Evolutionary conservation across 2,113 vertebrate species (phyloP), one percentile per base, ranked within the genome.

Genomic region (Ceyx melanurus): DNA sequence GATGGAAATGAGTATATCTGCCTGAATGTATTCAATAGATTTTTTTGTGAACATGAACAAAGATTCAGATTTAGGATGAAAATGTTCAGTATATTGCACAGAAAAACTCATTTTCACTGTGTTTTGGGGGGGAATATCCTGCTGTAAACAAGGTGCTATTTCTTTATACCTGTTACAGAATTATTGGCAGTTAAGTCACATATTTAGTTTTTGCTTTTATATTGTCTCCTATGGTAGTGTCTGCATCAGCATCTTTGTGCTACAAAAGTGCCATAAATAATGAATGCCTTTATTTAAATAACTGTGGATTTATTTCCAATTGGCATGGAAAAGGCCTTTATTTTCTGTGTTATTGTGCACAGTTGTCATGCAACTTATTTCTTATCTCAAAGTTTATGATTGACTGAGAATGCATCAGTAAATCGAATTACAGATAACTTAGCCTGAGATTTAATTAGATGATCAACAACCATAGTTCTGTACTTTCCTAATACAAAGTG

Each of bases 231-330:
- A 53, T 68, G 68, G 51, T 65, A 74, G 35, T 33, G 21, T 81
- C 57, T 84, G 80, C 82, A 45, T 95, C 88, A 90, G 77, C 73
- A 86, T 45, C 76, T 88, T 75, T 84, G 65, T 73, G 35, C 72
- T 88, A 82, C 48, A 53, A 58, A 80, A 83, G 2, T 50, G 0
- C 33, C 31, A 75, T 95, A 93, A 94, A 95, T 96, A 92, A 94
- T 94, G 75, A 72, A 80, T 92, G 33, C 72, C 18, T 73, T 76
- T 86, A 88, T 89, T 90, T 94, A 81, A 94, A 94, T 73, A 95
- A 89, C 86, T 93, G 26, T 91, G 68, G 21, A 50, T 92, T 92
- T 86, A 79, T 95, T 96, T 87, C 61, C 75, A 81, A 43, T 79
- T 93, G 93, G 65, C 58, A 77, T 73, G 28, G 61, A 46, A 91